Evolutionary conservation across 92 coral and sea anemone species (phyloP), one percentile per base, ranked within the genome.

Genomic region (Porites divaricata): DNA sequence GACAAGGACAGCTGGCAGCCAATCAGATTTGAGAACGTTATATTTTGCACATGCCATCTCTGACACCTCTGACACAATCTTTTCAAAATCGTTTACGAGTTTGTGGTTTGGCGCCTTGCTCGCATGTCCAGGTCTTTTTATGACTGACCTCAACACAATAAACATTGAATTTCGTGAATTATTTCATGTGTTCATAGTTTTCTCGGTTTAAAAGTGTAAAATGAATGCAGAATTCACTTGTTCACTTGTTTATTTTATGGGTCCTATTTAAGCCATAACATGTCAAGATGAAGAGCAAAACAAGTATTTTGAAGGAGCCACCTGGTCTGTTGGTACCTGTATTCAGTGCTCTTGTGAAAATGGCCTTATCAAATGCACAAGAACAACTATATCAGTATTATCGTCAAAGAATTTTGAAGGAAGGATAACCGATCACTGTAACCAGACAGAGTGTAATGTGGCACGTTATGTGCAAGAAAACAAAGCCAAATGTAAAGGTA

Each of bases 261-360:
- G 23, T 20, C 15, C 28, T 24, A 9, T 54, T 15, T 54, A 10
- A 67, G 72, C 23, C 14, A 22, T 67, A 35, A 23, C 49, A 45
- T 67, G 72, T 67, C 72, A 67, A 35, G 72, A 67, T 22, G 72
- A 67, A 67, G 28, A 67, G 49, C 14, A 24, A 6, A 67, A 67
- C 72, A 67, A 24, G 49, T 67, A 67, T 45, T 67, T 67, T 67
- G 72, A 67, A 24, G 13, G 17, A 19, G 17, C 72, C 72, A 67
- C 72, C 2, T 67, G 72, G 72, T 67, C 72, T 23, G 72, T 67
- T 24, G 72, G 72, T 67, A 15, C 23, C 49, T 67, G 72, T 16
- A 67, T 67, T 35, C 72, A 20, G 8, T 67, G 72, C 9, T 67
- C 72, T 5, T 67, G 72, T 8, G 11, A 5, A 2, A 67, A 9